phyloP scores from a whole-genome alignment of 1,140 invertebrate genomes.

The Dendroctonus valens region DNA sequence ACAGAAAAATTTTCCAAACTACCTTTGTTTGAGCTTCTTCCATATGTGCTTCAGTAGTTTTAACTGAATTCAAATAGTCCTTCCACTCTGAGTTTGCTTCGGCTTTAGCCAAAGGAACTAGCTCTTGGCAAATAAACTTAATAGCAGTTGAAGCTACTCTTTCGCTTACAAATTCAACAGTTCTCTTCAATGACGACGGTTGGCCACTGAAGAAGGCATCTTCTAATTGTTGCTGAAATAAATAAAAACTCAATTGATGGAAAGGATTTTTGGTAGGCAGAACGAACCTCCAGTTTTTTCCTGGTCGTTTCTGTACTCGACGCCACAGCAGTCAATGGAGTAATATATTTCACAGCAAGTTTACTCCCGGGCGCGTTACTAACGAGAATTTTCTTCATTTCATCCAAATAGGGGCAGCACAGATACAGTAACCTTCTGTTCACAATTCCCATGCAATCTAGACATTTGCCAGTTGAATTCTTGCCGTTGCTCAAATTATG shows the following conservation, averaged over 20 bases:
- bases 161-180: constrained; percentile 74
- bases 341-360: constrained; percentile 58
- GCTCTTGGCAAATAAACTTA: constrained; percentile 55
- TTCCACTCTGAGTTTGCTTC: constrained; percentile 22
- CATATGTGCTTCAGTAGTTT: constrained; percentile 10
- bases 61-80: constrained; percentile 1
- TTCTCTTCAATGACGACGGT: constrained; percentile 67
- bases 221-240: constrained; percentile 61
- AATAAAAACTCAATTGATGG: not conserved
- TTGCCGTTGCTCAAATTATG: not conserved
- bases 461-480: constrained; percentile 6
- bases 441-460: constrained; percentile 55
- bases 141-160: constrained; percentile 70
- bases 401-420: constrained; percentile 64
- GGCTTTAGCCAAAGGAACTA: constrained; percentile 43
- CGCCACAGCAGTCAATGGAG: constrained; percentile 57
- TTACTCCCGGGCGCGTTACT: constrained; percentile 47
- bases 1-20: not conserved
- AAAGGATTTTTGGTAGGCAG: not conserved
- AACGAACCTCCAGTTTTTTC: constrained; percentile 52
- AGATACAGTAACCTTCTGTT: constrained; percentile 61
- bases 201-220: constrained; percentile 76
- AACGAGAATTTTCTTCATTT: constrained; percentile 54
- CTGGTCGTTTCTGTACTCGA: constrained; percentile 42
- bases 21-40: constrained; percentile 18